phyloP scores from a whole-genome alignment of 2,113 vertebrate genomes.

The Potamarius usumacintae region DNA sequence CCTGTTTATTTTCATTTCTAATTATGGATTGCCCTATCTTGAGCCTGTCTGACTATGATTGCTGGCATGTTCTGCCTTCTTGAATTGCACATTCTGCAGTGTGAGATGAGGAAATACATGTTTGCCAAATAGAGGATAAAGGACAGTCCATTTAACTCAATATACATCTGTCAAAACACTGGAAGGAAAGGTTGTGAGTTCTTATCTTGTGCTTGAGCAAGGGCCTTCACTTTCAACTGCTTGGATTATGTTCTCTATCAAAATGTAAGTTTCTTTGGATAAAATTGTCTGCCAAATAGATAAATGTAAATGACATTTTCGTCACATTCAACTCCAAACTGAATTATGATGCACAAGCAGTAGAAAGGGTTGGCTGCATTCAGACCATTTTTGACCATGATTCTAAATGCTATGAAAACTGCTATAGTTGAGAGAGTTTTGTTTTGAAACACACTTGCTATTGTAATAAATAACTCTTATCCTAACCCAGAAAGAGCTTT shows the following conservation, averaged over 20 bases:
- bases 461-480: slow-evolving; percentile 4
- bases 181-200: neutral
- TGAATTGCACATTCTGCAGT: neutral
- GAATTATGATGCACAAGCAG: too few relatives aligned
- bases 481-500: neutral
- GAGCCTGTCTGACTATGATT: neutral
- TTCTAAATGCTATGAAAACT: too few relatives aligned
- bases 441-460: too few relatives aligned
- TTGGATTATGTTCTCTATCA: neutral
- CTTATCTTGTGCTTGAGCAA: neutral
- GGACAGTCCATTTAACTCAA: neutral
- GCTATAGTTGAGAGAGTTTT: neutral
- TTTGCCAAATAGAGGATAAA: neutral
- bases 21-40: neutral
- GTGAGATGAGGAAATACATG: neutral
- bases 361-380: too few relatives aligned
- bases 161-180: neutral
- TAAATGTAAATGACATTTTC: too few relatives aligned
- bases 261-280: neutral
- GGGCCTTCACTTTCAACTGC: neutral
- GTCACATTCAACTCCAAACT: too few relatives aligned
- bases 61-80: neutral
- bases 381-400: too few relatives aligned
- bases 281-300: too few relatives aligned
- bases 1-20: neutral